Conservation (phyloP, 2,888 invertebrate species). For the Laothoe populi region DNA sequence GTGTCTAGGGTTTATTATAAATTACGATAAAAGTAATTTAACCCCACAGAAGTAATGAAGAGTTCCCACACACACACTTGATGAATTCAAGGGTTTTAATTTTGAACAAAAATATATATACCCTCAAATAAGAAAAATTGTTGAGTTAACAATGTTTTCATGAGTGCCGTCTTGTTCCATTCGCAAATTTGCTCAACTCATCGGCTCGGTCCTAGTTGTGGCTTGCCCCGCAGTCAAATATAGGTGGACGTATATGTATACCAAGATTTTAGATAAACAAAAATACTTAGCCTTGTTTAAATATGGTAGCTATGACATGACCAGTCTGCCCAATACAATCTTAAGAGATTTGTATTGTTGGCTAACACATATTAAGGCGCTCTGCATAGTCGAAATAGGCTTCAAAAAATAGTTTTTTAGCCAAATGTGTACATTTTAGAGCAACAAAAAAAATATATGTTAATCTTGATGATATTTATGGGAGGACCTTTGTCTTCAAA, state of each 20-base stretch:
- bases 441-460: too few relatives aligned
- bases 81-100: neutral
- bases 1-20: neutral
- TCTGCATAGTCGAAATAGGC: too few relatives aligned
- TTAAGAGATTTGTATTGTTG: neutral
- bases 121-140: neutral
- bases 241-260: neutral
- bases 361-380: neutral
- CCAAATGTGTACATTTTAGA: too few relatives aligned
- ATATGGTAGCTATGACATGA: neutral
- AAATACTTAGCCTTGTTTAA: neutral
- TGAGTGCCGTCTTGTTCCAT: neutral
- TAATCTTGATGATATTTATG: too few relatives aligned
- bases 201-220: neutral
- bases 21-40: neutral
- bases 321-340: neutral
- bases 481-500: too few relatives aligned
- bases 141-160: neutral
- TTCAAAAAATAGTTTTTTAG: too few relatives aligned
- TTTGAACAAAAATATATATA: neutral
- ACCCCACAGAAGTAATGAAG: too few relatives aligned
- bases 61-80: too few relatives aligned
- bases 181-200: neutral
- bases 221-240: neutral
- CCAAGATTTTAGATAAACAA: neutral